Conservation (phyloP, 2,888 invertebrate species). For the Poecilus cupreus region DNA sequence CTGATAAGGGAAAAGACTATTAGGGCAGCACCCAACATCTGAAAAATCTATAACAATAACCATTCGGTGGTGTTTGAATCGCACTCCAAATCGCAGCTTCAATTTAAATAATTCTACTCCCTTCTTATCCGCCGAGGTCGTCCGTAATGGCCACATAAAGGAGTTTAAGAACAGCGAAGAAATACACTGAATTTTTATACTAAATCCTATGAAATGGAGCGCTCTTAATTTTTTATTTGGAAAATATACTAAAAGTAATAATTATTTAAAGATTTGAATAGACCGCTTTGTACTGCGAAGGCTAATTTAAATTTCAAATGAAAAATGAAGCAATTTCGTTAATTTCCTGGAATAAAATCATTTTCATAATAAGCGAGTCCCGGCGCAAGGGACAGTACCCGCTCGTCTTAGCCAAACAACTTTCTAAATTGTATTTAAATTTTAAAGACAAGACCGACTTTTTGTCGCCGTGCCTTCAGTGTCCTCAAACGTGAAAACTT, state of each 20-base stretch:
- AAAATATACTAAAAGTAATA: too few relatives aligned
- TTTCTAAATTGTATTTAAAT: slow-evolving; percentile 46
- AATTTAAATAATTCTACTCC: slow-evolving; percentile 16
- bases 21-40: not conserved
- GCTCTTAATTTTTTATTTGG: too few relatives aligned
- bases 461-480: not conserved
- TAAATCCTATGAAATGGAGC: not conserved
- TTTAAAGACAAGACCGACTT: slow-evolving; percentile 36
- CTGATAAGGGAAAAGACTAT: not conserved
- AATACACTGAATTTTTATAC: not conserved
- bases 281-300: not conserved
- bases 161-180: not conserved
- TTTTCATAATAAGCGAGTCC: slow-evolving; percentile 23
- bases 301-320: slow-evolving; percentile 29
- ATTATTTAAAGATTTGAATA: too few relatives aligned
- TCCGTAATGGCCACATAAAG: not conserved
- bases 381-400: not conserved
- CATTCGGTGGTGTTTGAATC: slow-evolving; percentile 9
- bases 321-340: slow-evolving; percentile 24
- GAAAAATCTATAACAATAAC: slow-evolving; percentile 22
- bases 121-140: not conserved
- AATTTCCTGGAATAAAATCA: slow-evolving; percentile 21
- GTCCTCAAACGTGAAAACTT: slow-evolving; percentile 33
- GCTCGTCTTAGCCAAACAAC: slow-evolving; percentile 22
- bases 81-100: not conserved